Base-by-base conservation (phyloP, 2,113 vertebrate species). In the Setophaga coronata region DNA sequence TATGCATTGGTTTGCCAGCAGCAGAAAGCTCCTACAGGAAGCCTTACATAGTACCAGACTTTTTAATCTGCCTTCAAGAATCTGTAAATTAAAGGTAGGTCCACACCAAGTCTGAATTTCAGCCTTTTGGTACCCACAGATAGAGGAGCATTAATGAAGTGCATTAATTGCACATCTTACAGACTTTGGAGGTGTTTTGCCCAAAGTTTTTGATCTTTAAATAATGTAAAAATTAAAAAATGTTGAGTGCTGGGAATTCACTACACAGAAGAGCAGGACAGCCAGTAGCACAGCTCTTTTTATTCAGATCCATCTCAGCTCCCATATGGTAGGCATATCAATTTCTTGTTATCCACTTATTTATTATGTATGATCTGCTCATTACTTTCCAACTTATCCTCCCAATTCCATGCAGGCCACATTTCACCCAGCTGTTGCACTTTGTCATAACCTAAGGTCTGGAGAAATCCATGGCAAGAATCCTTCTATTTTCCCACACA, bases 301-400 rank as follows among this genome's bases (percentile, higher is more conserved):
- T 19, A 82, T 62, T 80, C 67, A 86, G 58, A 1, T 29, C 81
- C 4, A 9, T 29, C 90, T 80, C 51, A 18, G 74, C 47, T 90
- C 60, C 90, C 89, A 87, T 86, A 93, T 89, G 82, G 88, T n/a
- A 87, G 89, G 87, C 79, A 74, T 95, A 96, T 94, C 90, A 83
- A 77, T 93, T 96, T 95, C 95, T 95, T 90, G 76, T 94, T 96
- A 95, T 60, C 50, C 81, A 61, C 38, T 88, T 96, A 96, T 94
- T 96, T 97, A 96, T 94, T 96, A 96, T 89, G 82, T 92, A 94
- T 93, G 92, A 96, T 86, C 67, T 93, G 50, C 54, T 93, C 17
- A 2, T 86, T 96, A 93, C 71, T 88, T 90, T 92, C 85, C 60
- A 92, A 90, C 58, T 92, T 91, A 92, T 66, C 82, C 90, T 90